Evolutionary conservation across 2,113 vertebrate species (phyloP).

Genomic region (Eulemur macaco): DNA sequence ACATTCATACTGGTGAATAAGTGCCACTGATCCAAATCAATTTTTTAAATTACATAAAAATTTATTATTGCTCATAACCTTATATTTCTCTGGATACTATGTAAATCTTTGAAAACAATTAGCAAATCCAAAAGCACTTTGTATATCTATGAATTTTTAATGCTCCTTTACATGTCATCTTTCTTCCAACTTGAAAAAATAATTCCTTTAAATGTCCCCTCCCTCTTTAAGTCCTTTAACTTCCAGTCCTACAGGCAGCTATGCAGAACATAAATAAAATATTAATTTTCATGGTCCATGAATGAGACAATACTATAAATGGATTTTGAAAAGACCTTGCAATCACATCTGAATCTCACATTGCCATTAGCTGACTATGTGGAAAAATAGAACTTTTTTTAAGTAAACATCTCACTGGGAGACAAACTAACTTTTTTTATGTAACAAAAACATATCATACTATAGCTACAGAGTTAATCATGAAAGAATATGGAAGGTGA

Average conservation of each 20-base stretch:
- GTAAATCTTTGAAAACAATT: slow-evolving; percentile 73
- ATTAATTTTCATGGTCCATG: slow-evolving; percentile 47
- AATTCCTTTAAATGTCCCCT: slow-evolving; percentile 28
- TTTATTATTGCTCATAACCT: slow-evolving; percentile 66
- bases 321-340: slow-evolving; percentile 1
- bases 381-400: background rate
- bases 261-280: slow-evolving; percentile 60
- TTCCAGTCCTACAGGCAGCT: slow-evolving; percentile 1
- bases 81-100: slow-evolving; percentile 46
- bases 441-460: background rate
- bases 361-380: background rate
- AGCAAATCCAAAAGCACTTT: slow-evolving; percentile 59
- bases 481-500: background rate
- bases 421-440: background rate
- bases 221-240: slow-evolving; percentile 38
- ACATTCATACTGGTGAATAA: slow-evolving; percentile 56
- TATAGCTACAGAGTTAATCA: background rate
- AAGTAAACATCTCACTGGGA: background rate
- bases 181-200: slow-evolving; percentile 60
- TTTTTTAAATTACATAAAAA: slow-evolving; percentile 71
- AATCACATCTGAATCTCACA: background rate
- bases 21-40: slow-evolving; percentile 61
- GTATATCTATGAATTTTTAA: slow-evolving; percentile 63
- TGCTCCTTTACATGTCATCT: background rate
- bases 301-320: slow-evolving; percentile 39